Evolutionary conservation across 1,140 invertebrate genomes (phyloP), one percentile per base, ranked within the genome.

Genomic region (Homalodisca vitripennis): DNA sequence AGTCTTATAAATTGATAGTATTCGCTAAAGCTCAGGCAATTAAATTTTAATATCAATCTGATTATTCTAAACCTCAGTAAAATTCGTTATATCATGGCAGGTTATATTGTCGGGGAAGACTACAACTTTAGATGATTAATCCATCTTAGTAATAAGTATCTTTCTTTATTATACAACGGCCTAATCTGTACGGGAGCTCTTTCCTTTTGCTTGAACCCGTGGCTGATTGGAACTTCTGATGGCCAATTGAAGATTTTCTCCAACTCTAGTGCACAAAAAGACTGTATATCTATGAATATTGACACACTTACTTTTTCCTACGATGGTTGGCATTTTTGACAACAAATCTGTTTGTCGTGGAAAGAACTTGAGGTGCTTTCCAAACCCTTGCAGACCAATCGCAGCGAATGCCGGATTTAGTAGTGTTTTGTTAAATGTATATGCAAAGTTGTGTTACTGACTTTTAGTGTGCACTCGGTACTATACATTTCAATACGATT

Each of bases 391-490:
- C 6, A 41, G 6, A 41, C 34, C 17, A 41, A 41, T 17, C 34
- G 34, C 34, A 41, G 34, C 34, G 6, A n/a, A 41, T 41, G 34
- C 17, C 34, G 34, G 34, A 10, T 17, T 41, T 17, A n/a, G 34
- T 41, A 41, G 34, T 41, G n/a, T 41, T 41, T 41, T 41, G 34
- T 41, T 10, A 41, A 41, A 41, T 41, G 6, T 6, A 41, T 41
- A 17, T 10, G 17, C 6, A 41, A 41, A 41, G 34, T 41, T 41
- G 34, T 41, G 6, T n/a, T 41, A 41, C 34, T 41, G 6, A 6
- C n/a, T n/a, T 41, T 41, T 41, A 10, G 34, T 41, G 34, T 41
- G 17, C 48, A 71, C n/a, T n/a, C n/a, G n/a, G n/a, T n/a, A n/a
- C n/a, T n/a, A n/a, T n/a, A n/a, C n/a, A n/a, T n/a, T n/a, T n/a